These are phyloP conservation scores for Eriosoma lanigerum DNA, from an alignment of 1,140 invertebrate genomes.

Conservation along the genomic window DNA sequence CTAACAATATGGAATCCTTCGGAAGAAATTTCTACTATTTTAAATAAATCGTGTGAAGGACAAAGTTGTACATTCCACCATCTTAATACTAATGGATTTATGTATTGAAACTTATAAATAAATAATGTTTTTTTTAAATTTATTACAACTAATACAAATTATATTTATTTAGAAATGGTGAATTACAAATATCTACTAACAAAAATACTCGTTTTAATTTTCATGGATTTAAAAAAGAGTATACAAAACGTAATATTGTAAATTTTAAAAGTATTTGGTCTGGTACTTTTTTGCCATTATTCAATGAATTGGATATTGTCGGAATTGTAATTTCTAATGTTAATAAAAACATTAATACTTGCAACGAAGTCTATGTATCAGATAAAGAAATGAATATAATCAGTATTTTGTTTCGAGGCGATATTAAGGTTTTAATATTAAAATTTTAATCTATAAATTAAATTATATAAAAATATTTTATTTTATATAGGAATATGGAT, in stretches of 20 bases:
- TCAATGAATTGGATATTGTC: slow-evolving; percentile 30
- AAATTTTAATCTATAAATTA: background rate
- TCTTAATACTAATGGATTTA: slow-evolving; percentile 32
- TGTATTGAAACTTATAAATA: slow-evolving; percentile 24
- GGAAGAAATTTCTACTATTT: background rate
- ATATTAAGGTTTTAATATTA: slow-evolving; percentile 36
- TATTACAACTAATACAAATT: background rate
- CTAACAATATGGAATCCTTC: slow-evolving; percentile 44
- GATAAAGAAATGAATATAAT: slow-evolving; percentile 45
- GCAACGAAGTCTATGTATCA: slow-evolving; percentile 18
- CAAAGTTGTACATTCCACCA: slow-evolving; percentile 27
- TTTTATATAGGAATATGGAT: slow-evolving; percentile 25
- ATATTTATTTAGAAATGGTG: slow-evolving; percentile 44
- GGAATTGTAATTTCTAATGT: slow-evolving; percentile 16
- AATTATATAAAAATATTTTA: background rate
- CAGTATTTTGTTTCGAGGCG: slow-evolving; percentile 33
- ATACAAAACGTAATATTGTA: slow-evolving; percentile 19
- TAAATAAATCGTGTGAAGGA: slow-evolving; percentile 14
- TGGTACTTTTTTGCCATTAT: slow-evolving; percentile 10
- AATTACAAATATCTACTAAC: slow-evolving; percentile 37
- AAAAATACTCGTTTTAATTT: slow-evolving; percentile 31
- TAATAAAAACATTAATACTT: slow-evolving; percentile 1
- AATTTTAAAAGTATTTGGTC: slow-evolving; percentile 30
- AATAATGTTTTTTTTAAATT: background rate
- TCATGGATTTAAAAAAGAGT: background rate